Percentiles rank a stretch among this genome's conserved stretches.
Evolutionary conservation across 2,113 vertebrate genomes (phyloP).

Genomic region (Misgurnus anguillicaudatus): DNA sequence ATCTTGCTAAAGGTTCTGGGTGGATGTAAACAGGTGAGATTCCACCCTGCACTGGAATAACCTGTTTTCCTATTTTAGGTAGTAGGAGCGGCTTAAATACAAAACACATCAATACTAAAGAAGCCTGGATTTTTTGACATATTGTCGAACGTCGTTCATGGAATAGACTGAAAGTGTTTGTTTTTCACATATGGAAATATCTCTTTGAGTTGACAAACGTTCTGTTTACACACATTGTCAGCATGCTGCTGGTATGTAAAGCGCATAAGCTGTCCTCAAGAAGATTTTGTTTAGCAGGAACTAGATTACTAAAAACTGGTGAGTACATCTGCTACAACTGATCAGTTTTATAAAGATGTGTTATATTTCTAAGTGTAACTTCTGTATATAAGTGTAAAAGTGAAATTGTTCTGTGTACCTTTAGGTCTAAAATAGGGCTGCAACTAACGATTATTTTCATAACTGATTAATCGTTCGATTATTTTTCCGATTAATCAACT

Average conservation of each 20-base stretch:
- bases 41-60: slow-evolving; percentile 23
- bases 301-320: not conserved
- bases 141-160: not conserved
- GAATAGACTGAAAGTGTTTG: not conserved
- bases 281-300: not conserved
- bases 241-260: not conserved
- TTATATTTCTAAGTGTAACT: not conserved
- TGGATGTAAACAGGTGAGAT: not conserved
- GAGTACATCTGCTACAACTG: not conserved
- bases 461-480: too few species aligned
- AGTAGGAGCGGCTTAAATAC: not conserved
- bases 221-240: not conserved
- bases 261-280: not conserved
- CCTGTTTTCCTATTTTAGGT: slow-evolving; percentile 33
- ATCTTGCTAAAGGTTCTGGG: not conserved
- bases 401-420: not conserved
- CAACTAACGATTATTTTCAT: not conserved
- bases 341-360: not conserved
- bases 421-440: not conserved
- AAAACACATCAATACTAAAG: not conserved
- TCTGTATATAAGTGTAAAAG: not conserved
- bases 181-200: not conserved
- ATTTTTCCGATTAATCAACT: too few species aligned
- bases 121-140: not conserved
- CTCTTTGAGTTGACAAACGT: not conserved